phyloP scores from a whole-genome alignment of 2,797 vertebrate species.

The Eulemur rubriventer region DNA sequence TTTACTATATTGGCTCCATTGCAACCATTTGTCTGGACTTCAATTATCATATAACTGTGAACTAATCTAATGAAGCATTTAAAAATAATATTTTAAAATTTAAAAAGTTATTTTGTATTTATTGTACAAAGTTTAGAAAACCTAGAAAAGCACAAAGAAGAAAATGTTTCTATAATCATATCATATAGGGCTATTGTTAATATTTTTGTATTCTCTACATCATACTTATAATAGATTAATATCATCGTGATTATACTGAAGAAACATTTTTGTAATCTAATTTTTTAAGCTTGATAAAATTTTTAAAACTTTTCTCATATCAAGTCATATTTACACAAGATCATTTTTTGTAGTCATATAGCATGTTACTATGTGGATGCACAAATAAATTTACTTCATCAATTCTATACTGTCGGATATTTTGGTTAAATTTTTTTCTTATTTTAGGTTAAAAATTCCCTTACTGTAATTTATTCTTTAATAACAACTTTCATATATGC shows the following conservation, averaged over 20 bases:
- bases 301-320: not conserved
- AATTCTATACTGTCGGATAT: not conserved
- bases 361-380: not conserved
- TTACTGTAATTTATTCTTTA: slow-evolving; percentile 40
- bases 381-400: slow-evolving; percentile 14
- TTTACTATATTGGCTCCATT: not conserved
- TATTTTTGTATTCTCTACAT: slow-evolving; percentile 2
- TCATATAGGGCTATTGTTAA: not conserved
- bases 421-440: not conserved
- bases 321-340: not conserved
- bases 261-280: not conserved
- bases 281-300: slow-evolving; percentile 2
- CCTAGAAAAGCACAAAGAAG: not conserved
- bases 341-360: not conserved
- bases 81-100: not conserved
- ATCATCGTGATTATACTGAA: slow-evolving; percentile 7
- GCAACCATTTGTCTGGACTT: not conserved
- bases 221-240: not conserved
- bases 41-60: not conserved
- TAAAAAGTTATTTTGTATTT: not conserved
- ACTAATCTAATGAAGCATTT: not conserved
- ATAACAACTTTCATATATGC: not conserved
- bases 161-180: not conserved
- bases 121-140: slow-evolving; percentile 1
- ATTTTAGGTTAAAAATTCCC: not conserved